phyloP scores from a whole-genome alignment of 2,797 vertebrate genomes.

The Clamator glandarius region DNA sequence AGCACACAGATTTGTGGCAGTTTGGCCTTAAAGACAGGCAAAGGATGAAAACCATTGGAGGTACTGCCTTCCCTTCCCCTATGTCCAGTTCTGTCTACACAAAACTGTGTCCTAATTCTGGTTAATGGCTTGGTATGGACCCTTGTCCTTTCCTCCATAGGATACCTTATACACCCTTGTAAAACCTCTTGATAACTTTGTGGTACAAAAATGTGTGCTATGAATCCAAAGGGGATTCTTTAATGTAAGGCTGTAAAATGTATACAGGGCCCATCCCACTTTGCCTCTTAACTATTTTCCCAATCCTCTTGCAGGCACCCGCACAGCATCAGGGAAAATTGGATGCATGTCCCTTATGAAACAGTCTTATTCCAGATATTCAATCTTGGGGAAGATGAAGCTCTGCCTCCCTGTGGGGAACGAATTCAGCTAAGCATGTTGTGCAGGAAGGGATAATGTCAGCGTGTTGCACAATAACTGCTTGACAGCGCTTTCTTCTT shows the following conservation, averaged over 20 bases:
- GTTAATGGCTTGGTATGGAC: background rate
- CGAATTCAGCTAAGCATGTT: background rate
- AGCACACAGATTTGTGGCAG: background rate
- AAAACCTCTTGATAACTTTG: background rate
- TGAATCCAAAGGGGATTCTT: background rate
- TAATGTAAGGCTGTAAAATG: background rate
- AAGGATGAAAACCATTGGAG: background rate
- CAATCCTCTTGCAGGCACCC: background rate
- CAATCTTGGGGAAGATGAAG: background rate
- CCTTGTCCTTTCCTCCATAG: background rate
- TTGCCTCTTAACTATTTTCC: background rate
- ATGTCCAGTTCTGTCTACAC: background rate
- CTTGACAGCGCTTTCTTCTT: background rate
- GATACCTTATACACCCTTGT: background rate
- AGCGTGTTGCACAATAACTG: accelerated
- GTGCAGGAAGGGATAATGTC: background rate
- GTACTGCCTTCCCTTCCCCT: background rate
- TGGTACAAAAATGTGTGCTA: background rate
- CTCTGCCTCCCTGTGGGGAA: background rate
- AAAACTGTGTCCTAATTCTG: background rate
- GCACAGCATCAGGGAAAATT: background rate
- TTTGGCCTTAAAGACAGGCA: background rate
- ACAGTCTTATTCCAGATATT: background rate
- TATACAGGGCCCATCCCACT: background rate
- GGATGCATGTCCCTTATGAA: background rate